These are phyloP conservation scores for Sebastes schlegelii DNA, from an alignment of 2,113 vertebrate species.

Conservation along the genomic window DNA sequence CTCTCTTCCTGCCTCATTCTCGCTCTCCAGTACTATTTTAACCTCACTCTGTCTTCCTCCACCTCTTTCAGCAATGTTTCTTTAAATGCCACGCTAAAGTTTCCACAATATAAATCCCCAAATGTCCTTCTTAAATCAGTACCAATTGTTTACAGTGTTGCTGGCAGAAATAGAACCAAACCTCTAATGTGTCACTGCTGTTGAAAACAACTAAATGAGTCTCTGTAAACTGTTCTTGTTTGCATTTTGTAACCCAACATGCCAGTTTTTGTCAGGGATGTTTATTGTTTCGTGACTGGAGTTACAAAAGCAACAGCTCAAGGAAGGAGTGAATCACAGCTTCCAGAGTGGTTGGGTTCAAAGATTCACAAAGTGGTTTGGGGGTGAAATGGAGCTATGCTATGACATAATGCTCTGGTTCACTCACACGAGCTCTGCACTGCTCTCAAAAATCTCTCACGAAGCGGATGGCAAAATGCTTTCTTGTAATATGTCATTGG, in stretches of 20 bases:
- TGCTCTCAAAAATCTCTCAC: conserved; percentile 21
- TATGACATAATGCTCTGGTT: conserved; percentile 58
- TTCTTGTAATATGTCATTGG: background rate
- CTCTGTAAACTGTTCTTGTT: conserved; percentile 55
- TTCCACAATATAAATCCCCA: conserved; percentile 42
- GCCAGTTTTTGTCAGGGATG: conserved; percentile 47
- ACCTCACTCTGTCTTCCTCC: background rate
- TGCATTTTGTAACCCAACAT: conserved; percentile 51
- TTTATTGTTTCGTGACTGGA: conserved; percentile 68
- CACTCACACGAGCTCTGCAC: conserved; percentile 39
- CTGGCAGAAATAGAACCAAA: conserved; percentile 50
- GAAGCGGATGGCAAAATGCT: conserved; percentile 3
- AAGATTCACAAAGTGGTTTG: conserved; percentile 67
- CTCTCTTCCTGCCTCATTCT: conserved; percentile 27
- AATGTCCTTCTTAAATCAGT: conserved; percentile 31
- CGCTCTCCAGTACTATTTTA: conserved; percentile 20
- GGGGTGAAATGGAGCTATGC: conserved; percentile 46
- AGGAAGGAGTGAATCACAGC: conserved; percentile 75
- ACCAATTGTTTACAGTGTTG: conserved; percentile 60
- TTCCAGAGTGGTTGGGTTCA: conserved; percentile 55
- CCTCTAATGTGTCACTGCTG: conserved; percentile 54
- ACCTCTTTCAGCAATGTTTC: conserved; percentile 12
- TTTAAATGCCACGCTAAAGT: conserved; percentile 38
- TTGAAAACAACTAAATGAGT: conserved; percentile 65
- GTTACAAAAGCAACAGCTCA: conserved; percentile 60